These are phyloP conservation scores for Phortica okadai DNA, from an alignment of 2,888 invertebrate species.

Conservation along the genomic window DNA sequence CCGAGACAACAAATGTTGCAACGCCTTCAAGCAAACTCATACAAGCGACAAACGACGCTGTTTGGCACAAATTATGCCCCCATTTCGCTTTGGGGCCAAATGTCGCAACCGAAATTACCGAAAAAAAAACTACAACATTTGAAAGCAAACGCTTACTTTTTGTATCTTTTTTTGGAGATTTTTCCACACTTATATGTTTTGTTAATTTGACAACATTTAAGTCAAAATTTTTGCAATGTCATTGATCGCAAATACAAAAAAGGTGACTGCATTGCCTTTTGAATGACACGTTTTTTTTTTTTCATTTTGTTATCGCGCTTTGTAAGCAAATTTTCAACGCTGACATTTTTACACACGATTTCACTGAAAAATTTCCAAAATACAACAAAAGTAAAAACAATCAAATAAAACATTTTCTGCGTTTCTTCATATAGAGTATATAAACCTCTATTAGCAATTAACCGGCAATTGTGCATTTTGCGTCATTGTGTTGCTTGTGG, in stretches of 20 bases:
- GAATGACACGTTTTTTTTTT: neutral
- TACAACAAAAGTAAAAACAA: neutral
- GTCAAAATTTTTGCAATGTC: conserved; percentile 42
- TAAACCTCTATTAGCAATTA: neutral
- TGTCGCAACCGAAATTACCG: conserved; percentile 14
- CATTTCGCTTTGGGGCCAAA: neutral
- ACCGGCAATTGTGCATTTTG: neutral
- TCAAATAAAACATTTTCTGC: conserved; percentile 6
- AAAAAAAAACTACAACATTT: too few species aligned
- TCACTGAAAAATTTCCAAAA: conserved; percentile 45
- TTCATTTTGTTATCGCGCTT: neutral
- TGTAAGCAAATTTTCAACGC: conserved; percentile 29
- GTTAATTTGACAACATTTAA: conserved; percentile 46
- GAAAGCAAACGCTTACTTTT: neutral
- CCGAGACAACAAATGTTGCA: neutral
- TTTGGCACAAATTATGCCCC: neutral
- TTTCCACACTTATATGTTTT: neutral
- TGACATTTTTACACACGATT: conserved; percentile 58
- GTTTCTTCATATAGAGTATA: neutral
- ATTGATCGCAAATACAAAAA: conserved; percentile 37
- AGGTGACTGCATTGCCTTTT: conserved; percentile 29
- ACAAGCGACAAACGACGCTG: neutral
- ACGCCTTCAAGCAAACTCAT: neutral
- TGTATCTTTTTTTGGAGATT: too few species aligned
- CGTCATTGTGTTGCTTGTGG: neutral